Conservation (phyloP, 64 coral and sea anemone genomes). For the Stylophora pistillata region DNA sequence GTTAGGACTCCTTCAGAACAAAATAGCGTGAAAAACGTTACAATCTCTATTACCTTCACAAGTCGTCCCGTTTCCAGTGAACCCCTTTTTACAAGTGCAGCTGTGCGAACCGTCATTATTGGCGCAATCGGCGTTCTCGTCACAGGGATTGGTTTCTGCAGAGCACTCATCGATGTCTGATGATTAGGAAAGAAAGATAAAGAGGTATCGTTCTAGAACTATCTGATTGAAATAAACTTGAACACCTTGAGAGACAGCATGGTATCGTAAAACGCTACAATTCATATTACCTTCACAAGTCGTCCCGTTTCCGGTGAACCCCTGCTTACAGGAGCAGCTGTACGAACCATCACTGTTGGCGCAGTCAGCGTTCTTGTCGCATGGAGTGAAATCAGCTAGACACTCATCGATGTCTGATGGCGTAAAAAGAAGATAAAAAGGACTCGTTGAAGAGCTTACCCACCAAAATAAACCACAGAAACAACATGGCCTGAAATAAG, state of each 20-base stretch:
- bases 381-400: background rate
- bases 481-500: no score
- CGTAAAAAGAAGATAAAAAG: background rate
- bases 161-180: conserved; percentile 8
- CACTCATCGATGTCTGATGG: conserved; percentile 10
- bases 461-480: no score
- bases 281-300: conserved; percentile 3
- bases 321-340: background rate
- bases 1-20: no score
- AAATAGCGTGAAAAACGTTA: no score
- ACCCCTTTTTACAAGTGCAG: conserved; percentile 18
- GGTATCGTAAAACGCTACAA: background rate
- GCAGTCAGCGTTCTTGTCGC: conserved; percentile 1
- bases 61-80: background rate
- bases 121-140: background rate
- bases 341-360: conserved; percentile 17
- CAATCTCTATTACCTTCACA: conserved; percentile 20
- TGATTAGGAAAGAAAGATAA: background rate
- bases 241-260: background rate
- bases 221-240: background rate
- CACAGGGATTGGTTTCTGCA: background rate
- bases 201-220: background rate
- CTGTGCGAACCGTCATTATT: background rate
- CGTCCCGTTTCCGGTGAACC: conserved; percentile 2
- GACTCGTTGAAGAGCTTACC: no score